Base-by-base conservation (phyloP, 2,888 invertebrate species). In the Eilema sororculum region DNA sequence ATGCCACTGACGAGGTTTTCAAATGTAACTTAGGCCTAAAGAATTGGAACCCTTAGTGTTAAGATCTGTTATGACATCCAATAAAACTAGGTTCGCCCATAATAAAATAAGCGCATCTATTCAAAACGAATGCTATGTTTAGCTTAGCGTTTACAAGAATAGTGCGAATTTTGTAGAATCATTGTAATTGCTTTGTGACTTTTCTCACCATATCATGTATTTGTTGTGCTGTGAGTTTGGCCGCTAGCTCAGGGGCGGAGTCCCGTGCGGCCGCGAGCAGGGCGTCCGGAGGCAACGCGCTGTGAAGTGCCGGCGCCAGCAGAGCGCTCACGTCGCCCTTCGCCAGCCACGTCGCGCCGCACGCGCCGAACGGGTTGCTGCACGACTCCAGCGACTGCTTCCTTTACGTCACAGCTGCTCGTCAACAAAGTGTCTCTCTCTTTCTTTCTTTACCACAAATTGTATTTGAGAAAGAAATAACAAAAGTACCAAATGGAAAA, bases 181-280 rank as follows among this genome's bases (percentile, higher is more conserved):
- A 33, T 12, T 12, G 30, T 33, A 28, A 3, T 5, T 28, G 22
- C 6, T 4, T 30, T 16, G 25, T 25, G 81, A n/a, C n/a, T 28
- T n/a, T 58, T n/a, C 95, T 95, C 89, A 99, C 99, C 98, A 99
- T 97, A 67, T 96, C 95, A 91, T 99, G 98, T 79, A 99, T 98
- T 91, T 98, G 97, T 46, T 96, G 95, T 5, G 97, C 96, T 25
- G 97, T 95, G 80, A 98, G 94, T 81, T 96, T 95, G 67, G 96
- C 96, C 87, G 98, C 99, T 73, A 99, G 96, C 85, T 97, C 97
- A 86, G 97, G 97, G 62, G 99, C 99, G 75, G 97, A 97, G 87
- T 98, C 97, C 92, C 99, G 97, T 24, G 99, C 99, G 79, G 97
- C 96, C 71, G 97, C 97, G 96, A 99, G 98, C 80, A 99, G 96